Evolutionary conservation across 2,113 vertebrate genomes (phyloP), one percentile per base, ranked within the genome.

Genomic region (Oryzias celebensis): DNA sequence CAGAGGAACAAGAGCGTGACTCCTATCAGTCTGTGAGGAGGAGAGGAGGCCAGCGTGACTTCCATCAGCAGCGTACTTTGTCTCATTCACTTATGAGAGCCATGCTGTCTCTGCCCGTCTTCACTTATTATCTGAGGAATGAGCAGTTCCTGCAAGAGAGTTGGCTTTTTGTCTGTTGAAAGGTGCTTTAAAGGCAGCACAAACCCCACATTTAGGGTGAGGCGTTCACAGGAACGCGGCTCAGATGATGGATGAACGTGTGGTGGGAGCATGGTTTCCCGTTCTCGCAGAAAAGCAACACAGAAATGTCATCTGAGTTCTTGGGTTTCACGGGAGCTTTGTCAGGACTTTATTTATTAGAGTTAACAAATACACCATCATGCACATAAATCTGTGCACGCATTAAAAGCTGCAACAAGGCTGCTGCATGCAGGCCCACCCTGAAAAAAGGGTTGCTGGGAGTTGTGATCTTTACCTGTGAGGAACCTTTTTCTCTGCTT

Each of bases 181-280:
- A 52, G 73, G 53, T 68, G 42, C 61, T 50, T 52, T 61, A 49
- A 47, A 76, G 52, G 41, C 52, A 59, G 58, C 52, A 69, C 41
- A 71, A 63, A 44, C 36, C 47, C 75, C 62, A 23, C 72, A 67
- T 68, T 77, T 65, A 56, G 52, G 64, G 50, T 58, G 58, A 78
- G 62, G 20, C 17, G 17, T 16, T 41, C 56, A 50, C 17, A 68
- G 62, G 57, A 71, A 65, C 66, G 62, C 62, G 74, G 64, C 54
- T 78, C 66, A 62, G 73, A 48, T 76, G 71, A 68, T 60, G 67
- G 73, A 77, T 74, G 54, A 79, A 68, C 76, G 74, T 16, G 1
- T 45, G 53, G 47, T 44, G 66, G 66, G 42, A 28, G 4, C 49
- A 67, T 65, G 65, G 47, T 65, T 65, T 73, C 58, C 52, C 42